phyloP scores from a whole-genome alignment of 2,888 invertebrate genomes.

The Apomyelois bistriatella region DNA sequence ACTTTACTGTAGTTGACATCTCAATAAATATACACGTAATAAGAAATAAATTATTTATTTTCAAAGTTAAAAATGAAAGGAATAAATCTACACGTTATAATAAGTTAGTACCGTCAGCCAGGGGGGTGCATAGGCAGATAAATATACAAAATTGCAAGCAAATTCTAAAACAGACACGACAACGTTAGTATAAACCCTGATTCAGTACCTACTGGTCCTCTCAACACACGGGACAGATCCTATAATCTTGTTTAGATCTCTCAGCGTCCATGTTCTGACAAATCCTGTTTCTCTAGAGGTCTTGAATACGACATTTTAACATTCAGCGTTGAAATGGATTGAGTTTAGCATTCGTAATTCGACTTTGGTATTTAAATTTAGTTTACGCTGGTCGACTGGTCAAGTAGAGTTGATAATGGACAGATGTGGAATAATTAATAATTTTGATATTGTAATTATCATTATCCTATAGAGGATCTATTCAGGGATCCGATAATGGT shows the following conservation, averaged over 20 bases:
- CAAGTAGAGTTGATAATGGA: neutral
- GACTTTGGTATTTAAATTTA: constrained; percentile 1
- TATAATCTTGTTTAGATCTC: neutral
- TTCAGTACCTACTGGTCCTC: neutral
- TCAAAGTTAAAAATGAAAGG: too few relatives aligned
- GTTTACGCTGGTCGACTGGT: neutral
- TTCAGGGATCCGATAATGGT: too few relatives aligned
- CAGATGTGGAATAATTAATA: neutral
- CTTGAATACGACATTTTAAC: neutral
- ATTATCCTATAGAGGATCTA: too few relatives aligned
- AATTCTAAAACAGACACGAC: too few relatives aligned
- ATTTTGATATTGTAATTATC: neutral
- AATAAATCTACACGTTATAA: too few relatives aligned
- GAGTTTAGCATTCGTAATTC: neutral
- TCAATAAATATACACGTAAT: too few relatives aligned
- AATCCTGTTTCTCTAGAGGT: neutral
- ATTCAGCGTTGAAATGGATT: constrained; percentile 3
- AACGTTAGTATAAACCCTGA: too few relatives aligned
- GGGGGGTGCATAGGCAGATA: too few relatives aligned
- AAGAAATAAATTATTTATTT: too few relatives aligned
- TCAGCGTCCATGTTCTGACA: neutral
- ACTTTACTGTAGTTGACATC: too few relatives aligned
- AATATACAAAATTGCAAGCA: too few relatives aligned
- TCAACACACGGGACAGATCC: neutral
- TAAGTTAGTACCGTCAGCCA: too few relatives aligned